These are phyloP conservation scores for Petrocephalus schoutedeni DNA, from an alignment of 2,797 vertebrate genomes.

Conservation along the genomic window DNA sequence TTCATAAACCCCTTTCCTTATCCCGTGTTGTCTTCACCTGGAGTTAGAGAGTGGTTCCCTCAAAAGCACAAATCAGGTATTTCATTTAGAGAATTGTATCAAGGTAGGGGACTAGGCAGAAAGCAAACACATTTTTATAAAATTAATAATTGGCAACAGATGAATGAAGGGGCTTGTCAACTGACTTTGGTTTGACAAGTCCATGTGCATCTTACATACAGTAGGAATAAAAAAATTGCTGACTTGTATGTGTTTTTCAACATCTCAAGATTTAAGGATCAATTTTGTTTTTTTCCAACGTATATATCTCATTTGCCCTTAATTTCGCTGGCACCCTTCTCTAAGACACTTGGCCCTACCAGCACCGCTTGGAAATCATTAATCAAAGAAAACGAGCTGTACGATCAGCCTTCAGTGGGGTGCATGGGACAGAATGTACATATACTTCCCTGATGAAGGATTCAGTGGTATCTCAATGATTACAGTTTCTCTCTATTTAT, in stretches of 20 bases:
- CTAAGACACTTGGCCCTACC: neutral
- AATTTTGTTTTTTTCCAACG: neutral
- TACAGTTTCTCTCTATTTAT: neutral
- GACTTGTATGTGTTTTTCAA: neutral
- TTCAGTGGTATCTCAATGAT: neutral
- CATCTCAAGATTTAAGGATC: neutral
- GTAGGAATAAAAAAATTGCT: neutral
- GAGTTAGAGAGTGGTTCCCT: neutral
- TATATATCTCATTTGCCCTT: neutral
- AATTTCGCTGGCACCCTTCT: neutral
- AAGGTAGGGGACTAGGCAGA: neutral
- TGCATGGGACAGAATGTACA: neutral
- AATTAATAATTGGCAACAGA: neutral
- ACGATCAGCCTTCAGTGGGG: neutral
- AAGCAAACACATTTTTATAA: neutral
- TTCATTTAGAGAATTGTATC: neutral
- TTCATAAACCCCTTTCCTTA: too few species aligned
- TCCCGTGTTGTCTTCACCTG: neutral
- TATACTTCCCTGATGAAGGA: neutral
- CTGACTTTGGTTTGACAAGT: neutral
- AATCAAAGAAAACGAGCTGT: neutral
- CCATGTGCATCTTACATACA: neutral
- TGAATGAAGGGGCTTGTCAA: neutral
- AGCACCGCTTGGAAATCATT: neutral
- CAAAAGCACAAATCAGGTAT: neutral